Base-by-base conservation (phyloP, 2,113 vertebrate genomes). In the Buteo buteo region DNA sequence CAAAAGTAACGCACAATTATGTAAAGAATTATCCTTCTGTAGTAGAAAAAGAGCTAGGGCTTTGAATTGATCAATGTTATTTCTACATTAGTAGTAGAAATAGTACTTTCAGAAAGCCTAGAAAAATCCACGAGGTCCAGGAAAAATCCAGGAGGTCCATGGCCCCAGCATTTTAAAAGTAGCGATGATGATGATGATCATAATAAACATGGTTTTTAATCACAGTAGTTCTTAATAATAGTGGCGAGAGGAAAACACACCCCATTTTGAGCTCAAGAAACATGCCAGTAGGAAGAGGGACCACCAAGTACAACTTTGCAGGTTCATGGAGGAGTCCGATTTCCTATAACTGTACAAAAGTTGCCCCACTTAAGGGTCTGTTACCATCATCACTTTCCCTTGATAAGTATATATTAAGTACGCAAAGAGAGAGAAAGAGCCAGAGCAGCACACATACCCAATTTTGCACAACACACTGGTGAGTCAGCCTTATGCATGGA, bases 261-360 rank as follows among this genome's bases (percentile, higher is more conserved):
- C 13, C n/a, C 34, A 38, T 82, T 38, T 34, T 44, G 14, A 72
- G 8, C 24, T 85, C 50, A 77, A 57, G 25, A 28, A 59, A 62
- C 8, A 9, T 4, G 1, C 3, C 40, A 66, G 24, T 17, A 65
- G 28, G 82, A 93, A 82, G 40, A 49, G 7, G 38, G 13, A 67
- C n/a, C 21, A 32, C 34, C 2, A 15, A 79, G 11, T 21, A 5
- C 47, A 83, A 80, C 69, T 50, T 38, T 61, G 5, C 50, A 72
- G 7, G 4, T 77, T 86, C 50, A 29, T 2, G 25, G 6, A 38
- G 26, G 34, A 92, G 19, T 71, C 45, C 0, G 0, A 34, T 86
- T 86, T 88, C 76, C 47, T 73, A 6, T 42, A 66, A 44, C 11
- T 34, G 31, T 31, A 84, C 31, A 72, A 28, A 85, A 85, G 44